Evolutionary conservation across 2,888 invertebrate genomes (phyloP).

Genomic region (Chromoteleia sp.): DNA sequence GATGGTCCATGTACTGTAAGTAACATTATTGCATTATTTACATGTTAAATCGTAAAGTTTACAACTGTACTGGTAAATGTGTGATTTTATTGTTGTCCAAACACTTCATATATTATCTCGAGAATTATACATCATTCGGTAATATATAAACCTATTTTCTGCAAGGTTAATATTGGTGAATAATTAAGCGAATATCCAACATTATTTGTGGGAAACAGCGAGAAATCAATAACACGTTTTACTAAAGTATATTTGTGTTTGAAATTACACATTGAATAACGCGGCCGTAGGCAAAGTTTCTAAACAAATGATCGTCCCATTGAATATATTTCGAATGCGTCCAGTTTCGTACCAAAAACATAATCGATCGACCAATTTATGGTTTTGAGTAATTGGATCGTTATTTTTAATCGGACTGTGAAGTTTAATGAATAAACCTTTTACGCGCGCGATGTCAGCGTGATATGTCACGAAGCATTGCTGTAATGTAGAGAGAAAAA

Average conservation of each 20-base stretch:
- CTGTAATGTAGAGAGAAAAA: conserved; percentile 4
- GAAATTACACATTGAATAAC: conserved; percentile 26
- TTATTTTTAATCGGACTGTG: conserved; percentile 14
- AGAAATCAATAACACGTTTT: conserved; percentile 25
- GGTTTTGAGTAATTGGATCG: conserved; percentile 14
- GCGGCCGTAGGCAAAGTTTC: conserved; percentile 11
- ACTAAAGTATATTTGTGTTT: conserved; percentile 25
- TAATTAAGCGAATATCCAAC: conserved; percentile 12
- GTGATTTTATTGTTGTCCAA: no score
- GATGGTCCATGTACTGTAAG: no score
- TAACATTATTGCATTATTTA: no score
- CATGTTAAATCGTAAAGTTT: no score
- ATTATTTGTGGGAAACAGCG: conserved; percentile 8
- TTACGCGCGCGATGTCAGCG: conserved; percentile 12
- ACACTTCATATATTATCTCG: no score
- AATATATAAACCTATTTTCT: background rate
- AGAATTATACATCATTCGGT: no score
- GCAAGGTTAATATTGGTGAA: conserved; percentile 13
- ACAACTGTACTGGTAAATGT: no score
- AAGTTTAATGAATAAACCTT: background rate
- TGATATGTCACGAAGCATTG: conserved; percentile 10
- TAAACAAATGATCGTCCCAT: conserved; percentile 25
- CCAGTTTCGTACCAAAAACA: background rate
- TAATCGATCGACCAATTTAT: conserved; percentile 20
- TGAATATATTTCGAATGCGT: conserved; percentile 16